A percentile compares a stretch with the other conserved stretches of the same genome.
Evolutionary conservation across 2,888 invertebrate genomes (phyloP).

Genomic region (Lacanobia oleracea): DNA sequence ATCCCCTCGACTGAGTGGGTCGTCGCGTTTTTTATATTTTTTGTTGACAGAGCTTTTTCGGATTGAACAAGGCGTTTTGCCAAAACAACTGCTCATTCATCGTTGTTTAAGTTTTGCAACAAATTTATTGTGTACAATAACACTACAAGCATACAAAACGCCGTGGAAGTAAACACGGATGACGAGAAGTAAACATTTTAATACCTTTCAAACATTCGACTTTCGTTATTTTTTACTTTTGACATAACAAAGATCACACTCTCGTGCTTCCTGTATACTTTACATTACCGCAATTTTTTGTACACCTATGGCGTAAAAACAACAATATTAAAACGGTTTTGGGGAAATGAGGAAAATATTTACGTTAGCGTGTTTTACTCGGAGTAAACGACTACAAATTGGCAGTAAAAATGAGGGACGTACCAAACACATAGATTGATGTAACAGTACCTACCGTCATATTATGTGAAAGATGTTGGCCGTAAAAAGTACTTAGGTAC

Average conservation of each 20-base stretch:
- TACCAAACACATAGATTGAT: slow-evolving; percentile 30
- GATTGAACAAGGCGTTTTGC: slow-evolving; percentile 43
- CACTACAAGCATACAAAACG: slow-evolving; percentile 43
- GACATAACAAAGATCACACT: slow-evolving; percentile 57
- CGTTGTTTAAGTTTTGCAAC: slow-evolving; percentile 60
- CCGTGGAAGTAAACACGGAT: slow-evolving; percentile 50
- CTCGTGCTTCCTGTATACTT: slow-evolving; percentile 39
- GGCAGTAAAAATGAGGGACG: slow-evolving; percentile 34
- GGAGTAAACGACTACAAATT: slow-evolving; percentile 23
- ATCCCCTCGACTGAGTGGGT: slow-evolving; percentile 33
- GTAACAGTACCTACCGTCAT: slow-evolving; percentile 21
- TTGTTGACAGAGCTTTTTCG: slow-evolving; percentile 44
- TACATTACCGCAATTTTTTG: slow-evolving; percentile 33
- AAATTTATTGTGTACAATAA: slow-evolving; percentile 56
- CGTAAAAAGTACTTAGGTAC: slow-evolving; percentile 24
- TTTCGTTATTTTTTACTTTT: slow-evolving; percentile 55
- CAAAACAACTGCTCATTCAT: slow-evolving; percentile 57
- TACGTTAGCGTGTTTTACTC: slow-evolving; percentile 35
- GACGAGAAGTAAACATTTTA: slow-evolving; percentile 57
- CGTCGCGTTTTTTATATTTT: slow-evolving; percentile 31
- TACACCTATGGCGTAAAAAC: slow-evolving; percentile 45
- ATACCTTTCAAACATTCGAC: slow-evolving; percentile 44
- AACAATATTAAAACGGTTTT: slow-evolving; percentile 38
- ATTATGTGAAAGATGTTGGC: slow-evolving; percentile 40
- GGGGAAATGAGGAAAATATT: slow-evolving; percentile 51